Evolutionary conservation across 2,797 vertebrate species (phyloP).

Genomic region (Ibycter americanus): DNA sequence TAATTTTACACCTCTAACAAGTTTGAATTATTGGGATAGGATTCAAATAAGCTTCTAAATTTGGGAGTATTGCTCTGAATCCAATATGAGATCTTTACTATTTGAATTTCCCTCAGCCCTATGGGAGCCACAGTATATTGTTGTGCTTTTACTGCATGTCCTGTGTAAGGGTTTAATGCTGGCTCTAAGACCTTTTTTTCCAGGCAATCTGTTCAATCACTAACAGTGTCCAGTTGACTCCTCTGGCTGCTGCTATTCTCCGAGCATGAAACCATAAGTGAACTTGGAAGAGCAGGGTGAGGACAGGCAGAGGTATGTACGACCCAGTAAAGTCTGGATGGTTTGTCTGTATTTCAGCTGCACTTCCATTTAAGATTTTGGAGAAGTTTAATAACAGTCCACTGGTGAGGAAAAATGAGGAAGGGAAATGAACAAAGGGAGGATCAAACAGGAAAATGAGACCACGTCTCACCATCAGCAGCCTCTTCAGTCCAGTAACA

Average conservation of each 20-base stretch:
- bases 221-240: background rate
- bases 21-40: constrained; percentile 28
- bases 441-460: background rate
- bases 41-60: constrained; percentile 44
- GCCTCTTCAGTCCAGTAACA: background rate
- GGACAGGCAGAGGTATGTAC: background rate
- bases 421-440: background rate
- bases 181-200: constrained; percentile 20
- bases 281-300: background rate
- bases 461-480: background rate
- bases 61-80: constrained; percentile 8
- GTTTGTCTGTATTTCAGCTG: background rate
- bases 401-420: background rate
- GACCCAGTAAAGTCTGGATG: background rate
- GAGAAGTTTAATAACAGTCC: background rate
- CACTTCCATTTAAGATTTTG: background rate
- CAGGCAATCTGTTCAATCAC: constrained; percentile 5
- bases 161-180: background rate
- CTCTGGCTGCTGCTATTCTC: background rate
- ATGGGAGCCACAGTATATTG: background rate
- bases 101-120: background rate
- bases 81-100: background rate
- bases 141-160: background rate
- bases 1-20: constrained; percentile 52
- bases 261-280: background rate